These are phyloP conservation scores for Endomychus coccineus DNA, from an alignment of 2,888 invertebrate species.

Conservation along the genomic window DNA sequence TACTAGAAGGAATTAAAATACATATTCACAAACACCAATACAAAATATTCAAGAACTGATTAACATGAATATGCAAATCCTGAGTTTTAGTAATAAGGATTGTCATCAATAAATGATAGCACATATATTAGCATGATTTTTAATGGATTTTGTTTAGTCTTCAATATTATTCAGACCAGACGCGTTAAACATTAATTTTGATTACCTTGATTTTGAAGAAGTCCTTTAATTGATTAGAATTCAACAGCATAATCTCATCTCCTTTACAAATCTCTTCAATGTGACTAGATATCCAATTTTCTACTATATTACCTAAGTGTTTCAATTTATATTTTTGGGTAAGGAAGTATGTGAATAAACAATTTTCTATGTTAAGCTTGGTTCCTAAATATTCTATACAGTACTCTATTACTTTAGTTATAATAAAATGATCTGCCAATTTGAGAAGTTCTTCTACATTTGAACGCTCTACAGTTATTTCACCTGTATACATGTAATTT, in stretches of 20 bases:
- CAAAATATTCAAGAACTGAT: too few relatives aligned
- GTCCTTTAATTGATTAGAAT: constrained; percentile 44
- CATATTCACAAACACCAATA: too few relatives aligned
- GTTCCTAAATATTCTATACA: constrained; percentile 58
- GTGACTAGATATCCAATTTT: constrained; percentile 49
- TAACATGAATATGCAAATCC: too few relatives aligned
- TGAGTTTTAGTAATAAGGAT: too few relatives aligned
- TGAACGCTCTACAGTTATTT: constrained; percentile 50
- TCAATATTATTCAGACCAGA: too few relatives aligned
- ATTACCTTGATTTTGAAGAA: constrained; percentile 49
- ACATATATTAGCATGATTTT: too few relatives aligned
- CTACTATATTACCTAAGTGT: constrained; percentile 49
- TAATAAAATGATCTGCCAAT: constrained; percentile 56
- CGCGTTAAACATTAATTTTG: not conserved
- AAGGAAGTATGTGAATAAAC: constrained; percentile 53
- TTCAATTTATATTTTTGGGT: constrained; percentile 54
- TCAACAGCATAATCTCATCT: constrained; percentile 47
- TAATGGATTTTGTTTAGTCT: too few relatives aligned
- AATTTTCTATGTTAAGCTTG: constrained; percentile 55
- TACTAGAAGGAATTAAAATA: too few relatives aligned
- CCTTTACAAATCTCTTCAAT: constrained; percentile 49
- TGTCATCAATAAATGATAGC: too few relatives aligned
- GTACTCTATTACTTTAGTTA: constrained; percentile 52
- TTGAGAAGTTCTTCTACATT: constrained; percentile 55
- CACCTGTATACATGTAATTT: constrained; percentile 60